These are phyloP conservation scores for Antheraea assamensis DNA, from an alignment of 2,888 invertebrate genomes.

Conservation along the genomic window DNA sequence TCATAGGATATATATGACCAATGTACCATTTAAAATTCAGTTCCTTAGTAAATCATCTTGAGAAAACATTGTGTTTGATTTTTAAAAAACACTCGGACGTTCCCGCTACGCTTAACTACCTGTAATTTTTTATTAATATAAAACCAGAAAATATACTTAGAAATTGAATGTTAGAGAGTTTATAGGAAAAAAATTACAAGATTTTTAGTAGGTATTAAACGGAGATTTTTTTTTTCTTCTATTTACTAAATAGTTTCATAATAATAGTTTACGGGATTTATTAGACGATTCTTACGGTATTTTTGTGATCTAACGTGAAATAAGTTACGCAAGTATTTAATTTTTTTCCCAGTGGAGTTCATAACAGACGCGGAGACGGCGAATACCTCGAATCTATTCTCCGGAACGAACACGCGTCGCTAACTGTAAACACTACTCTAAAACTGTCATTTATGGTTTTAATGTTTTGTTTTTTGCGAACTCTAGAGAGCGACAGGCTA, in stretches of 20 bases:
- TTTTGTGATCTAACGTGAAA: neutral
- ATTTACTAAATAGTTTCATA: too few species aligned
- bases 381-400: slow-evolving; percentile 58
- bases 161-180: neutral
- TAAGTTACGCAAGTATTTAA: slow-evolving; percentile 60
- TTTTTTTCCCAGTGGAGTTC: slow-evolving; percentile 63
- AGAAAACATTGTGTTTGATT: too few species aligned
- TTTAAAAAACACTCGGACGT: too few species aligned
- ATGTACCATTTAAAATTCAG: too few species aligned
- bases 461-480: neutral
- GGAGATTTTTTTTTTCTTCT: too few species aligned
- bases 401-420: slow-evolving; percentile 70
- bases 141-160: neutral
- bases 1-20: too few species aligned
- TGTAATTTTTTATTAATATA: neutral
- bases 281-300: neutral
- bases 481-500: neutral
- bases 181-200: too few species aligned
- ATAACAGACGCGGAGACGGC: slow-evolving; percentile 53
- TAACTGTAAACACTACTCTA: slow-evolving; percentile 46
- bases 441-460: slow-evolving; percentile 20
- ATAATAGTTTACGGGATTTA: too few species aligned
- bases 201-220: too few species aligned
- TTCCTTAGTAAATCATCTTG: too few species aligned
- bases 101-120: too few species aligned